Conservation (phyloP, 1,140 invertebrate species). For the Homalodisca vitripennis region DNA sequence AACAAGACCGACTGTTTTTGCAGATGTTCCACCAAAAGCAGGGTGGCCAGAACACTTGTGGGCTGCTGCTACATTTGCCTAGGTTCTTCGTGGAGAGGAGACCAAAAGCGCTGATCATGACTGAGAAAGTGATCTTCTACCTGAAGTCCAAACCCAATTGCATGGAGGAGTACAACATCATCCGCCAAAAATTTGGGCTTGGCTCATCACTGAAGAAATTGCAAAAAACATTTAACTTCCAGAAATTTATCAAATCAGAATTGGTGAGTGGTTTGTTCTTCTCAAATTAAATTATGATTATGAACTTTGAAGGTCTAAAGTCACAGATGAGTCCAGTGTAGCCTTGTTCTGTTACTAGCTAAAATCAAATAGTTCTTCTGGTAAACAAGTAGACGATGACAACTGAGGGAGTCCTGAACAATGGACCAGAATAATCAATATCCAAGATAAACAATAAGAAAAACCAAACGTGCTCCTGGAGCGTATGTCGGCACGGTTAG, state of each 20-base stretch:
- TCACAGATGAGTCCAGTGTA: no score
- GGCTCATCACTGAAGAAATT: constrained; percentile 40
- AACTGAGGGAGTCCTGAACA: no score
- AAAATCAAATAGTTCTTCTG: no score
- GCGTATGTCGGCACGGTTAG: no score
- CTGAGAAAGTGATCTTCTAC: constrained; percentile 56
- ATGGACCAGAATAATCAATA: no score
- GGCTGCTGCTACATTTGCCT: constrained; percentile 58
- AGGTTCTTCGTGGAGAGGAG: constrained; percentile 60
- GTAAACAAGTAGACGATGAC: no score
- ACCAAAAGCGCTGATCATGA: constrained; percentile 55
- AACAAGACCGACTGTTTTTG: neutral
- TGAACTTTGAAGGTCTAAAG: no score
- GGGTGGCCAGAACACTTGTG: constrained; percentile 34
- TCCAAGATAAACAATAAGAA: no score
- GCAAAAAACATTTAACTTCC: constrained; percentile 40
- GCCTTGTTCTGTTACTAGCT: no score
- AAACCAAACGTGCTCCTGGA: no score
- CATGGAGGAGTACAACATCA: constrained; percentile 54
- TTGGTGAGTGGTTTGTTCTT: constrained; percentile 48
- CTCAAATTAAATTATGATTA: no score
- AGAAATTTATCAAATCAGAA: constrained; percentile 48
- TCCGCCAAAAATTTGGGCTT: constrained; percentile 51
- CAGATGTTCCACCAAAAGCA: constrained; percentile 25
- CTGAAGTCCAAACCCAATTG: constrained; percentile 55